Evolutionary conservation across 2,888 invertebrate genomes (phyloP).

Genomic region (Pheosia tremula): DNA sequence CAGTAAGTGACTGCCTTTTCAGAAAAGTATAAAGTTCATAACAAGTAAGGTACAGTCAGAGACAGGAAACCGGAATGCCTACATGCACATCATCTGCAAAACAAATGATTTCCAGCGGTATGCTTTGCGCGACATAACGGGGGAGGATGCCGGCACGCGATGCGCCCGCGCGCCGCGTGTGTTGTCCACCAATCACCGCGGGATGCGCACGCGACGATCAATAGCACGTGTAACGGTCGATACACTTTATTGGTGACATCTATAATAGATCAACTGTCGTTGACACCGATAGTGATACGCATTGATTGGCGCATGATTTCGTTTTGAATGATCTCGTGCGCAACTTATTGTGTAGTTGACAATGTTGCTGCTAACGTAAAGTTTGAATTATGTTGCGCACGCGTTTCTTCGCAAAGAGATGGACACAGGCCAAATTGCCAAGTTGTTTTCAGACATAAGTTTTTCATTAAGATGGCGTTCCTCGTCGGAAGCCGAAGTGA

Average conservation of each 20-base stretch:
- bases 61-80: neutral
- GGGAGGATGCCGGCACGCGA: neutral
- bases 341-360: neutral
- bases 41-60: neutral
- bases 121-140: neutral
- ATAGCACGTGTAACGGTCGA: slow-evolving; percentile 17
- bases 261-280: slow-evolving; percentile 7
- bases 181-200: neutral
- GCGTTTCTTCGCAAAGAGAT: no score
- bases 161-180: slow-evolving; percentile 5
- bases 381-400: no score
- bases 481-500: no score
- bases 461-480: no score
- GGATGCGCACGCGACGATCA: slow-evolving; percentile 15
- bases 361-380: neutral
- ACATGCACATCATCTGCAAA: neutral
- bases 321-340: neutral
- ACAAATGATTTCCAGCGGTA: slow-evolving; percentile 1
- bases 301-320: neutral
- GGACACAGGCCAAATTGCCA: no score
- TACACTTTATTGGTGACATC: slow-evolving; percentile 13
- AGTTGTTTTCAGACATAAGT: no score
- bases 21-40: no score
- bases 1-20: no score
- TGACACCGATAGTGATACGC: neutral